Conservation (phyloP, 2,888 invertebrate species). For the Tanytarsus gracilentus region DNA sequence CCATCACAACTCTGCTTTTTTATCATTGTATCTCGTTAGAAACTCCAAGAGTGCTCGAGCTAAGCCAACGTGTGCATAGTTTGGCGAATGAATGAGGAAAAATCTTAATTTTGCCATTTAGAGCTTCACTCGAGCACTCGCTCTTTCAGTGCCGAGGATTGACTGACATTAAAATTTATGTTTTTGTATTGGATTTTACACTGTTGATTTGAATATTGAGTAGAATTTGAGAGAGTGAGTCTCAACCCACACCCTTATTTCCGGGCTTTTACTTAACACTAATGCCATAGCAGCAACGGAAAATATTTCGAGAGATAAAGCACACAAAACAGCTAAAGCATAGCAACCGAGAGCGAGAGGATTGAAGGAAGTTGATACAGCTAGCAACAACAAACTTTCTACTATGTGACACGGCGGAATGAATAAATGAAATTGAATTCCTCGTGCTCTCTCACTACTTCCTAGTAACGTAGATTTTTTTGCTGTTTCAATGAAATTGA, state of each 20-base stretch:
- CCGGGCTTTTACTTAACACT: not conserved
- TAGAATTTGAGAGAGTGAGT: not conserved
- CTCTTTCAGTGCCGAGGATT: too few relatives aligned
- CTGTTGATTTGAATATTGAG: conserved; percentile 23
- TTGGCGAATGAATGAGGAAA: not conserved
- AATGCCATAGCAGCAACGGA: too few relatives aligned
- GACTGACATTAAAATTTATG: conserved; percentile 25
- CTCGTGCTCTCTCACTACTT: too few relatives aligned
- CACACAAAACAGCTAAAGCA: too few relatives aligned
- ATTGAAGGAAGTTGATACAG: too few relatives aligned
- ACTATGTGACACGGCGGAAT: conserved; percentile 8
- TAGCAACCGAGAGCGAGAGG: too few relatives aligned
- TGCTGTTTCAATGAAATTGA: conserved; percentile 11
- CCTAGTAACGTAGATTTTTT: too few relatives aligned
- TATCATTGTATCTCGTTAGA: conserved; percentile 9
- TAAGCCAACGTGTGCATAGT: not conserved
- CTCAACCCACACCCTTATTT: not conserved
- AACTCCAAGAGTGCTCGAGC: not conserved
- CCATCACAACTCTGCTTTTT: too few relatives aligned
- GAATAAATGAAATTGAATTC: conserved; percentile 23
- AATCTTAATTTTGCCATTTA: conserved; percentile 25
- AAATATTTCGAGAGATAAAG: not conserved
- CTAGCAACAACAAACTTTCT: too few relatives aligned
- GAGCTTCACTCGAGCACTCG: too few relatives aligned
- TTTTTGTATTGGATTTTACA: conserved; percentile 19